A percentile compares a stretch with the other conserved stretches of the same genome.
Conservation (phyloP, 1,140 invertebrate genomes). For the Drosophila nasuta region DNA sequence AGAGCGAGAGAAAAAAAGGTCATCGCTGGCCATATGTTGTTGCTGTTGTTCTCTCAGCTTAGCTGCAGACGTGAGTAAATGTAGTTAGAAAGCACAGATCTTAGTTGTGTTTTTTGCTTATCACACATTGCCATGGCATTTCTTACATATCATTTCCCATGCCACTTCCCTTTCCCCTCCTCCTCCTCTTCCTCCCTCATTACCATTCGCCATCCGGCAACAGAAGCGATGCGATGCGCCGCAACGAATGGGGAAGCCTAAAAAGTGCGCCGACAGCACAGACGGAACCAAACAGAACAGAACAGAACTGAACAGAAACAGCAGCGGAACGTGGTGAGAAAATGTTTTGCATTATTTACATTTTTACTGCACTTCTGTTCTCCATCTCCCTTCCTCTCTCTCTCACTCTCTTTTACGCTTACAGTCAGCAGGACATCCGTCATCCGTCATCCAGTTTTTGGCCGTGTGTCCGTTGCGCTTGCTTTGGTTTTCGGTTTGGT, state of each 20-base stretch:
- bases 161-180: slow-evolving; percentile 67
- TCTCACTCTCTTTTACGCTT: slow-evolving; percentile 37
- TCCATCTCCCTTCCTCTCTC: not conserved
- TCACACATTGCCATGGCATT: slow-evolving; percentile 44
- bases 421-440: slow-evolving; percentile 16
- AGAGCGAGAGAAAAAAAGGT: slow-evolving; percentile 56
- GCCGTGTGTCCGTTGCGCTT: slow-evolving; percentile 60
- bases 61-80: slow-evolving; percentile 29
- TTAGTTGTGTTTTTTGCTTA: slow-evolving; percentile 19
- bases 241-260: slow-evolving; percentile 61
- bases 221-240: not conserved
- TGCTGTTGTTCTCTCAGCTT: slow-evolving; percentile 11
- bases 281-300: too few relatives aligned
- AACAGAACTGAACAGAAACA: slow-evolving; percentile 11
- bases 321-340: slow-evolving; percentile 78
- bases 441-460: slow-evolving; percentile 58
- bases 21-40: slow-evolving; percentile 67
- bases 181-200: slow-evolving; percentile 21
- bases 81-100: slow-evolving; percentile 67
- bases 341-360: slow-evolving; percentile 83
- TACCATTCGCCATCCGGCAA: slow-evolving; percentile 30
- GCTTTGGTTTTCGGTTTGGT: slow-evolving; percentile 61
- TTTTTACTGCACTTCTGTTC: slow-evolving; percentile 55
- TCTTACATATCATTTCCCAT: slow-evolving; percentile 78
- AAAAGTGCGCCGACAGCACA: slow-evolving; percentile 69